Evolutionary conservation across 2,888 invertebrate genomes (phyloP), one percentile per base, ranked within the genome.

Genomic region (Callyntrura guangdongensis): DNA sequence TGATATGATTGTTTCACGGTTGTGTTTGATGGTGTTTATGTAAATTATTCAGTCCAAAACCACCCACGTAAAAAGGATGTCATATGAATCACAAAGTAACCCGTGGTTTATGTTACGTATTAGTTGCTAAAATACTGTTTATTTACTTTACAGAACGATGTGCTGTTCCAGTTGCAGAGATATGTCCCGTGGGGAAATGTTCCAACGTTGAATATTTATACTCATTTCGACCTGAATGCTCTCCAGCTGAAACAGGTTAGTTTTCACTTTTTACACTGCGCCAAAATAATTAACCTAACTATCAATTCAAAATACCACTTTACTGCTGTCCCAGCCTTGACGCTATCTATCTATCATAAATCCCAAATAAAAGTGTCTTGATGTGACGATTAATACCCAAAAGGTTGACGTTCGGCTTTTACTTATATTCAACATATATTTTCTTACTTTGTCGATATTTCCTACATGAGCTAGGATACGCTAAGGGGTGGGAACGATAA

Each of bases 161-260:
- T 59, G 86, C 27, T 8, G 20, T 92, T 12, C 91, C 91, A 5
- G 72, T 87, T 0, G 45, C 47, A 8, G 93, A 93, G 56, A 90
- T 88, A 20, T 93, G 93, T 69, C 90, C 92, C 0, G 53, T 84
- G 12, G 93, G 92, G 2, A 91, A 89, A 22, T 93, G 93, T 49
- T 81, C 69, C 25, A 22, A 56, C 25, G 91, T 81, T 0, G 77
- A 86, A 3, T 89, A 61, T 45, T 87, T 93, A 20, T 92, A 84
- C 72, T 91, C 88, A 77, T 88, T 93, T 22, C 17, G 93, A 86
- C 25, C 79, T 8, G 91, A 90, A 14, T 93, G 93, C 47, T 89
- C 91, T 6, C 67, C 64, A 22, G 22, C 56, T 17, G 84, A 87
- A 49, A 92, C 91, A 79, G 93, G 93, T 93, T 86, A 90, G 90